Conservation (phyloP, 2,888 invertebrate species). For the Ochropacha duplaris region DNA sequence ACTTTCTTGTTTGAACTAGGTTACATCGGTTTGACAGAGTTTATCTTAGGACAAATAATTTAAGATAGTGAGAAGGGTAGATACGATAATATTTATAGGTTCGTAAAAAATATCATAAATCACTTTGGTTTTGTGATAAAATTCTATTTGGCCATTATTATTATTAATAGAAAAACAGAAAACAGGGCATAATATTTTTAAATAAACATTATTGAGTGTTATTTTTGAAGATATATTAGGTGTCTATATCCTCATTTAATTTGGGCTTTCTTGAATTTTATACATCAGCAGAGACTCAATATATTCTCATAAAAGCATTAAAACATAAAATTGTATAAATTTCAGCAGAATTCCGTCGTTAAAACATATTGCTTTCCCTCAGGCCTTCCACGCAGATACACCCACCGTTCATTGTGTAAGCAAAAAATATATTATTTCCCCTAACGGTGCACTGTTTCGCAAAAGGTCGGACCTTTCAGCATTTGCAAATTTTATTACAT, state of each 20-base stretch:
- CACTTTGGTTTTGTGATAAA: no score
- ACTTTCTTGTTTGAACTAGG: neutral
- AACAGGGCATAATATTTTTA: no score
- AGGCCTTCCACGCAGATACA: neutral
- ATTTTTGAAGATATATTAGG: no score
- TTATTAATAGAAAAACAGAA: no score
- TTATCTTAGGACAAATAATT: neutral
- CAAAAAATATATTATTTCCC: neutral
- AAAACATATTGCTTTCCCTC: neutral
- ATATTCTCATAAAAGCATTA: neutral
- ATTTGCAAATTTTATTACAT: conserved; percentile 4
- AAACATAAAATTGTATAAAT: neutral
- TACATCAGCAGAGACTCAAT: neutral
- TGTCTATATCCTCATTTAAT: neutral
- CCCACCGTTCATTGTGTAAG: neutral
- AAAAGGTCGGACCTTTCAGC: conserved; percentile 2
- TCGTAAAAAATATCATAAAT: neutral
- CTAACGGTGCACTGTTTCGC: neutral
- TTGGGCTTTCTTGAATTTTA: neutral
- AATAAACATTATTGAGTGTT: no score
- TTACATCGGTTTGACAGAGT: neutral
- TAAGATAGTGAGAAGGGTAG: neutral
- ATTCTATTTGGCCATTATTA: no score
- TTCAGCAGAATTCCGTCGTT: neutral
- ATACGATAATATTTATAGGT: neutral